Conservation (phyloP, 30 jellyfish, hydroid and myxozoan genomes). For the Euphysa ruthae region DNA sequence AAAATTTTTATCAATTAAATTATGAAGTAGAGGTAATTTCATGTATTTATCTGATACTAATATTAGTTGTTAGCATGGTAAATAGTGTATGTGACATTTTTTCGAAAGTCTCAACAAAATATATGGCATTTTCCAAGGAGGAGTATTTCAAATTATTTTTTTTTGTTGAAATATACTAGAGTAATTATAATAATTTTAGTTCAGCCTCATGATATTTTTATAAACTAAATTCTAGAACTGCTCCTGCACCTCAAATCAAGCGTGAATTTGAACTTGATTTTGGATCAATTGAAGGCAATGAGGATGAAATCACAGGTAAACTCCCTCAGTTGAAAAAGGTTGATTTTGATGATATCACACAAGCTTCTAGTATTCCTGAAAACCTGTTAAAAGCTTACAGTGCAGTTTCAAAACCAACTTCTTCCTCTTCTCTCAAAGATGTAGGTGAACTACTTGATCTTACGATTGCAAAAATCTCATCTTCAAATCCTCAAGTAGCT, state of each 20-base stretch:
- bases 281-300: constrained; percentile 62
- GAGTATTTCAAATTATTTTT: neutral
- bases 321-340: constrained; percentile 46
- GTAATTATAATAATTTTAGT: neutral
- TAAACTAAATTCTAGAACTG: neutral
- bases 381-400: constrained; percentile 20
- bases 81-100: no score
- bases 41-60: no score
- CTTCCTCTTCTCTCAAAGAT: constrained; percentile 51
- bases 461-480: constrained; percentile 83
- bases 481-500: constrained; percentile 57
- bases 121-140: no score
- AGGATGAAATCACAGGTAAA: constrained; percentile 27
- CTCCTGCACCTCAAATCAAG: constrained; percentile 47
- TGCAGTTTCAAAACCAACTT: neutral
- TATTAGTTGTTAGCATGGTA: no score
- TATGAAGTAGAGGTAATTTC: no score
- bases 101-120: no score
- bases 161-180: neutral
- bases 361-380: constrained; percentile 42
- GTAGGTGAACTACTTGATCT: constrained; percentile 64
- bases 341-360: constrained; percentile 35
- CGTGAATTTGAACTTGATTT: constrained; percentile 60
- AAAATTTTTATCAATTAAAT: no score
- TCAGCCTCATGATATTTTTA: neutral